Percentiles rank a stretch among this genome's conserved stretches.
Conservation (phyloP, 2,888 invertebrate species). For the Tiphia femorata region DNA sequence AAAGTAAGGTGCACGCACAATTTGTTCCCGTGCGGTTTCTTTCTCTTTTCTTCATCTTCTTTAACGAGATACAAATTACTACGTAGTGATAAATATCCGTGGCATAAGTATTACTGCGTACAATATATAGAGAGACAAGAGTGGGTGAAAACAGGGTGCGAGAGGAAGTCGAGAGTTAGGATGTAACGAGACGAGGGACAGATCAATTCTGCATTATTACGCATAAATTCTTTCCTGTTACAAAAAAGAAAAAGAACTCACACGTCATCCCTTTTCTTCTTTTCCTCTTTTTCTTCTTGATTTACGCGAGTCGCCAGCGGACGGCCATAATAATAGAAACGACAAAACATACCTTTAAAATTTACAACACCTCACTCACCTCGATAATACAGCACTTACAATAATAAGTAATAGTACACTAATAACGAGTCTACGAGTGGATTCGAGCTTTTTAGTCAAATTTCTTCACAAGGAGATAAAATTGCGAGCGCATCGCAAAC, state of each 20-base stretch:
- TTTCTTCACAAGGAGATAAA: neutral
- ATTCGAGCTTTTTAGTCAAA: no score
- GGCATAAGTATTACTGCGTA: constrained; percentile 40
- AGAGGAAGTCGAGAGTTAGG: constrained; percentile 28
- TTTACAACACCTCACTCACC: no score
- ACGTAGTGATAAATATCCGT: constrained; percentile 31
- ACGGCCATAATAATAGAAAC: no score
- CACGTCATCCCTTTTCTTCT: no score
- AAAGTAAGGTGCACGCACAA: no score
- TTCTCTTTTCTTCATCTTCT: constrained; percentile 24
- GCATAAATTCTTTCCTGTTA: constrained; percentile 4
- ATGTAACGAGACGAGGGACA: constrained; percentile 4
- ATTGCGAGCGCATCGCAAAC: neutral
- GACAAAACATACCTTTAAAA: no score
- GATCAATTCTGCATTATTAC: constrained; percentile 3
- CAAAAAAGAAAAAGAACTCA: no score
- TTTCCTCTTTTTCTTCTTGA: constrained; percentile 13
- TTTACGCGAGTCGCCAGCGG: no score
- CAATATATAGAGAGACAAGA: constrained; percentile 33
- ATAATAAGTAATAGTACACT: constrained; percentile 23
- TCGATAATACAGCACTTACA: constrained; percentile 17
- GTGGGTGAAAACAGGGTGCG: constrained; percentile 16
- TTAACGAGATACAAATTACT: constrained; percentile 49
- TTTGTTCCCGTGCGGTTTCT: constrained; percentile 27
- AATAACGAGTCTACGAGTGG: constrained; percentile 23